Conservation (phyloP, 2,113 vertebrate species). For the Toxotes chatareus region DNA sequence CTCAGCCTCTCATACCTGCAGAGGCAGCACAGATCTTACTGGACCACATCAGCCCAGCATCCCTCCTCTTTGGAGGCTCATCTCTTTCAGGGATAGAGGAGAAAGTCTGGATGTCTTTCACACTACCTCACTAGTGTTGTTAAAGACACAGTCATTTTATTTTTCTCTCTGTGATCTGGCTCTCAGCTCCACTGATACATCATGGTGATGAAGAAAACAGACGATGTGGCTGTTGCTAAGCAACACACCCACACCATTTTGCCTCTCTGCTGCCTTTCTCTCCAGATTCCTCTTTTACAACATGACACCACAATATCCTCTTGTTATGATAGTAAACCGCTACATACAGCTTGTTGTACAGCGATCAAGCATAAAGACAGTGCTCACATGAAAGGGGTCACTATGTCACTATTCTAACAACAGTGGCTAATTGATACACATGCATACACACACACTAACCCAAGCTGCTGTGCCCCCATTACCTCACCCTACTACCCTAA, state of each 20-base stretch:
- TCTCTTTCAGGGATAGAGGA: neutral
- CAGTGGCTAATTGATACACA: neutral
- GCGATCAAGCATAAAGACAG: neutral
- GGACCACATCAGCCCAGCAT: neutral
- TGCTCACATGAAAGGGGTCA: neutral
- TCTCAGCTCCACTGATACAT: slow-evolving; percentile 30
- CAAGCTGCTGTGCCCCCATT: neutral
- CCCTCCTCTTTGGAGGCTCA: neutral
- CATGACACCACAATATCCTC: slow-evolving; percentile 8
- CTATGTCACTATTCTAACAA: neutral
- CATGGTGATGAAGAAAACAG: slow-evolving; percentile 42
- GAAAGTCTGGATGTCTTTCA: neutral
- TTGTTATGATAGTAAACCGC: slow-evolving; percentile 10
- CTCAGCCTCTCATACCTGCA: slow-evolving; percentile 30
- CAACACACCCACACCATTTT: slow-evolving; percentile 74
- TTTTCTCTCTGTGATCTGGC: slow-evolving; percentile 17
- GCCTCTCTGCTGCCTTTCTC: slow-evolving; percentile 48
- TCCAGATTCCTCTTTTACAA: slow-evolving; percentile 27
- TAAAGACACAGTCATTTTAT: neutral
- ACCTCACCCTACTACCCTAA: neutral
- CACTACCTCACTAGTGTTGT: neutral
- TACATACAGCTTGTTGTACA: slow-evolving; percentile 10
- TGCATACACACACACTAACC: neutral
- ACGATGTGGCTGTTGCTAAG: slow-evolving; percentile 78
- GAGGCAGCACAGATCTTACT: slow-evolving; percentile 12